These are phyloP conservation scores for Leptinotarsa juncta DNA, from an alignment of 2,888 invertebrate genomes.

Conservation along the genomic window DNA sequence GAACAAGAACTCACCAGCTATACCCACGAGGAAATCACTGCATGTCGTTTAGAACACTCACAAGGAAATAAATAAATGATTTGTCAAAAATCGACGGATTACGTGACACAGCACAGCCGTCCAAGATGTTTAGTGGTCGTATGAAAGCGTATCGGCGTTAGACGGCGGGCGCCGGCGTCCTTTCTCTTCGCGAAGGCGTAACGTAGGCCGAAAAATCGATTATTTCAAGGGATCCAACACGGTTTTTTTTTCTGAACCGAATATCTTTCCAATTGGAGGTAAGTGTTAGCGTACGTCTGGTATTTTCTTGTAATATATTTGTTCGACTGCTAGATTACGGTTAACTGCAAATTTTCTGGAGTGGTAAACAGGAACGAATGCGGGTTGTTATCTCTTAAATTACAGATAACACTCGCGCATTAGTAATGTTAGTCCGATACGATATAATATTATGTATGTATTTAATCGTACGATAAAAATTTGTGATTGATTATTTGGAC, in stretches of 20 bases:
- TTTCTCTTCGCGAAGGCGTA: slow-evolving; percentile 57
- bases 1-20: slow-evolving; percentile 33
- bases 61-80: slow-evolving; percentile 13
- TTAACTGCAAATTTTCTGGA: slow-evolving; percentile 12
- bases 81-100: slow-evolving; percentile 6
- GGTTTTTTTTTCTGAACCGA: slow-evolving; percentile 8
- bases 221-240: slow-evolving; percentile 27
- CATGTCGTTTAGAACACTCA: slow-evolving; percentile 46
- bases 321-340: slow-evolving; percentile 6
- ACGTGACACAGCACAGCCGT: slow-evolving; percentile 20
- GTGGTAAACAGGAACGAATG: slow-evolving; percentile 4
- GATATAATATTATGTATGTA: slow-evolving; percentile 2
- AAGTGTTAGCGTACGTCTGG: background rate
- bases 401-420: slow-evolving; percentile 7
- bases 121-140: slow-evolving; percentile 23
- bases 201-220: slow-evolving; percentile 61
- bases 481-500: background rate
- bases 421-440: slow-evolving; percentile 9
- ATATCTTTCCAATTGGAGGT: background rate
- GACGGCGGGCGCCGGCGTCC: slow-evolving; percentile 22
- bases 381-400: slow-evolving; percentile 11
- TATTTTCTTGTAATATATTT: slow-evolving; percentile 5
- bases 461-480: slow-evolving; percentile 1
- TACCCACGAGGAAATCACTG: slow-evolving; percentile 51
- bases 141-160: background rate